A percentile compares a stretch with the other conserved stretches of the same genome.
Evolutionary conservation across 1,140 invertebrate species (phyloP).

Genomic region (Tetramorium parvispinum): DNA sequence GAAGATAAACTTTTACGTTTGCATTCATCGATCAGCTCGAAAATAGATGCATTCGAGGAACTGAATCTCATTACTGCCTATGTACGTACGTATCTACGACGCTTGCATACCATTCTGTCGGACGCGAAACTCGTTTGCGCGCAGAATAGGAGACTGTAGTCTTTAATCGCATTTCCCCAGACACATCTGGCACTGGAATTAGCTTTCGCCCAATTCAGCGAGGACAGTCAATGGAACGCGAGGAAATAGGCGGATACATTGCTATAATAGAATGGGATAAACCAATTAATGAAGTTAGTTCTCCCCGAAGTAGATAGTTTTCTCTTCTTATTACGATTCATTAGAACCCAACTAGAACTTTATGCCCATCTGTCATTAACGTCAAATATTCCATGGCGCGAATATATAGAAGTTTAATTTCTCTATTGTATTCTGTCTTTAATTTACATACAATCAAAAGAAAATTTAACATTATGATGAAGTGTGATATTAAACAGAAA

Average conservation of each 20-base stretch:
- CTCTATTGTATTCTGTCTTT: background rate
- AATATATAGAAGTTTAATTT: background rate
- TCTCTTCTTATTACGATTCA: background rate
- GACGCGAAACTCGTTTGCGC: conserved; percentile 37
- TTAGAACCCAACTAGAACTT: background rate
- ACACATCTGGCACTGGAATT: conserved; percentile 42
- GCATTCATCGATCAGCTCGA: background rate
- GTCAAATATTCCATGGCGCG: background rate
- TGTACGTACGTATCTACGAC: background rate
- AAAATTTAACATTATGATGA: background rate
- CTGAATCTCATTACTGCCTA: background rate
- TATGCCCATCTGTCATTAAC: no score
- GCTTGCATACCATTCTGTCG: background rate
- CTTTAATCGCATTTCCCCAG: conserved; percentile 46
- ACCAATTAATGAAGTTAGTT: conserved; percentile 34
- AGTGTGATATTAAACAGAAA: background rate
- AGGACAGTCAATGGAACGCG: conserved; percentile 33
- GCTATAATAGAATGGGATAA: conserved; percentile 13
- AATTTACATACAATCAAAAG: background rate
- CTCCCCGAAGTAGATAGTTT: background rate
- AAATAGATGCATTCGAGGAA: background rate
- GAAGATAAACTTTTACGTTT: conserved; percentile 5
- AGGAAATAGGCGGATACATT: conserved; percentile 43
- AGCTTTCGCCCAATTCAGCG: conserved; percentile 41
- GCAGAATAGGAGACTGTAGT: conserved; percentile 19